Evolutionary conservation across 2,113 vertebrate species (phyloP).

Genomic region (Nesogale talazaci): DNA sequence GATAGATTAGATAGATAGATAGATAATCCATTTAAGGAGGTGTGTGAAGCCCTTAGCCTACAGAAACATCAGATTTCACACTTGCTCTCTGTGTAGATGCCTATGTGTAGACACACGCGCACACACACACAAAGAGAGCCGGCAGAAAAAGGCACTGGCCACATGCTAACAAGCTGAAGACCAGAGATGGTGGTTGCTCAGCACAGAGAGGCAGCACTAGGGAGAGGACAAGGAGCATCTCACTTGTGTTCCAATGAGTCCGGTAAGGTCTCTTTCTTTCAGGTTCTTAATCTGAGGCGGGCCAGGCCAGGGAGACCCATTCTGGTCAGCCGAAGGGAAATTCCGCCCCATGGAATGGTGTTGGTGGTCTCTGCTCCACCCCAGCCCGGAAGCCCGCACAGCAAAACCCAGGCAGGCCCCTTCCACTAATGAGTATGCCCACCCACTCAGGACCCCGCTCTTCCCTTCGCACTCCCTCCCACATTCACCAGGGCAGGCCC

Average conservation of each 20-base stretch:
- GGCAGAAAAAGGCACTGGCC: neutral
- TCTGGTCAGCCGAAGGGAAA: constrained; percentile 89
- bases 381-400: constrained; percentile 79
- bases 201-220: constrained; percentile 66
- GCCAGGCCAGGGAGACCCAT: constrained; percentile 80
- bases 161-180: neutral
- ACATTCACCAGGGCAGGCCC: neutral
- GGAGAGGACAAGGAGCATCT: constrained; percentile 75
- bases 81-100: fast-evolving
- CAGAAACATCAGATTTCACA: neutral
- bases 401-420: constrained; percentile 77
- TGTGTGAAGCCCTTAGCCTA: neutral
- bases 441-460: constrained; percentile 83
- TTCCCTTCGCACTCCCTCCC: neutral
- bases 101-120: neutral
- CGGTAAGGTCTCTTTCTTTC: constrained; percentile 85
- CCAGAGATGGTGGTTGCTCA: neutral
- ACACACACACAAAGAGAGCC: neutral
- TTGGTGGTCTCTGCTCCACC: constrained; percentile 86
- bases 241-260: constrained; percentile 79
- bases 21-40: constrained; percentile 42
- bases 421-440: constrained; percentile 88
- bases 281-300: constrained; percentile 83
- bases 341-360: constrained; percentile 83
- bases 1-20: neutral